These are phyloP conservation scores for Oscheius sp. DNA, from an alignment of 2,888 invertebrate species.

Conservation along the genomic window DNA sequence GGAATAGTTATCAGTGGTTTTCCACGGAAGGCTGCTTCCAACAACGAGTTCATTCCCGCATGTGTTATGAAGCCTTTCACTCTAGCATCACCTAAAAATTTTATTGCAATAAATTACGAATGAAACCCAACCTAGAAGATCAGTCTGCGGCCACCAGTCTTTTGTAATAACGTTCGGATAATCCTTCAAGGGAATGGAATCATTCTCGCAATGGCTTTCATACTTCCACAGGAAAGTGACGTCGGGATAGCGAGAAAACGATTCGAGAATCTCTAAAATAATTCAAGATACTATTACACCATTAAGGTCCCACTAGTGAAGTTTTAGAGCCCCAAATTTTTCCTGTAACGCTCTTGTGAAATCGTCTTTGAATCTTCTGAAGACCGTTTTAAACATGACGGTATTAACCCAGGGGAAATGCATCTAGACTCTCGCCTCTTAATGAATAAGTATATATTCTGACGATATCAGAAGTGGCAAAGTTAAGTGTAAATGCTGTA, in stretches of 20 bases:
- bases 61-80: conserved; percentile 31
- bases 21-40: conserved; percentile 18
- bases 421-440: too few relatives aligned
- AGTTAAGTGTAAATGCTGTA: too few relatives aligned
- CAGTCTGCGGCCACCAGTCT: conserved; percentile 31
- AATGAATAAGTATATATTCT: too few relatives aligned
- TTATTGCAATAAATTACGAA: neutral
- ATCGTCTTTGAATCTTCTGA: too few relatives aligned
- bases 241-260: conserved; percentile 16
- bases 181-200: conserved; percentile 5
- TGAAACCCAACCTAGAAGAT: conserved; percentile 15
- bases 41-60: conserved; percentile 35
- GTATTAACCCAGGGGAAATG: too few relatives aligned
- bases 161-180: conserved; percentile 19
- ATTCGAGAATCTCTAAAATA: conserved; percentile 16
- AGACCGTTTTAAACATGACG: too few relatives aligned
- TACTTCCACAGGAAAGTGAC: conserved; percentile 33
- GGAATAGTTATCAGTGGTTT: conserved; percentile 32
- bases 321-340: too few relatives aligned
- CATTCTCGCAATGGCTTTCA: conserved; percentile 24
- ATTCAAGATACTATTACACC: neutral
- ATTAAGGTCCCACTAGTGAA: too few relatives aligned
- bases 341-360: too few relatives aligned
- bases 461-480: too few relatives aligned
- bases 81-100: conserved; percentile 19